Conservation (phyloP, 64 coral and sea anemone genomes). For the Porites australiensis region DNA sequence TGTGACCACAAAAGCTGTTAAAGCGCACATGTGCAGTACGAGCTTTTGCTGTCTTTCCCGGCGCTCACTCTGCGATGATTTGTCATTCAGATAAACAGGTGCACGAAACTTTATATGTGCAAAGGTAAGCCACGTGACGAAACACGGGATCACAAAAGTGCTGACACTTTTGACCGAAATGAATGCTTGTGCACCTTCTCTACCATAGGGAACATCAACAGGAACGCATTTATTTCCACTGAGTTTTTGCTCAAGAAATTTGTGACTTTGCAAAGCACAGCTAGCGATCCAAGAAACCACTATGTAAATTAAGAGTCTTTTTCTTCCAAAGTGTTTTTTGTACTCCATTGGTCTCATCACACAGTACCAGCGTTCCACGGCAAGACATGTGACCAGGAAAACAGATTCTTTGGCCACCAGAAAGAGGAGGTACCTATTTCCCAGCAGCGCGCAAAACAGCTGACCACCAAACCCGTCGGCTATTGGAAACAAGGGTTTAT, state of each 20-base stretch:
- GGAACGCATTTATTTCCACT: not conserved
- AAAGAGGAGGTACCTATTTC: slow-evolving; percentile 7
- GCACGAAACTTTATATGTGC: not conserved
- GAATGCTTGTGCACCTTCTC: slow-evolving; percentile 1
- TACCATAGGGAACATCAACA: slow-evolving; percentile 15
- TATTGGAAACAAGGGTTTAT: not conserved
- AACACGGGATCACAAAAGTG: not conserved
- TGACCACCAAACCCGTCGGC: not conserved
- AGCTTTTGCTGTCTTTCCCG: not conserved
- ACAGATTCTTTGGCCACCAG: slow-evolving; percentile 4
- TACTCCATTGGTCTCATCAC: slow-evolving; percentile 10
- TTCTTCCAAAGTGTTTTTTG: slow-evolving; percentile 5
- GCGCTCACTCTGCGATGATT: not conserved
- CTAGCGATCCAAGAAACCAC: not conserved
- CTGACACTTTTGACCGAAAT: slow-evolving; percentile 1
- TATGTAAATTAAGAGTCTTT: not conserved
- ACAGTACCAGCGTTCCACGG: slow-evolving; percentile 38
- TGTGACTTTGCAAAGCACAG: slow-evolving; percentile 19
- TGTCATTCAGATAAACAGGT: not conserved
- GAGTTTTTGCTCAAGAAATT: not conserved
- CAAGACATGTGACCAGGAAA: slow-evolving; percentile 30
- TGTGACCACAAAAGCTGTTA: slow-evolving; percentile 13
- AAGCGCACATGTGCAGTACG: not conserved
- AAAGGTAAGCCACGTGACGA: slow-evolving; percentile 28
- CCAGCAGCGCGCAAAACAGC: slow-evolving; percentile 13